These are phyloP conservation scores for Drosophila hamatofila DNA, from an alignment of 2,888 invertebrate genomes.

Conservation along the genomic window DNA sequence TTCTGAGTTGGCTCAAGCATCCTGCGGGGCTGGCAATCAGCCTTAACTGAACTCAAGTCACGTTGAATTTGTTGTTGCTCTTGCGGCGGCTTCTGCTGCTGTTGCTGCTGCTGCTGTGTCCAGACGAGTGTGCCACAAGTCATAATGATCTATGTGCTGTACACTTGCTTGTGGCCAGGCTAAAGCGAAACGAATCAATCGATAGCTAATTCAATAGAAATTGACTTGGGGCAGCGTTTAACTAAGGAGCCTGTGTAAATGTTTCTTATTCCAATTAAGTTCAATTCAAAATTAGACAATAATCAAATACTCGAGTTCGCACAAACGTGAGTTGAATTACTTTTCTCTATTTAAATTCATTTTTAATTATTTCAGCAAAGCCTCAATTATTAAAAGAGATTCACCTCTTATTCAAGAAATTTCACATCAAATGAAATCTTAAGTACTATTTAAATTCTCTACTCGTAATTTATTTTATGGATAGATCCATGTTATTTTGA, in stretches of 20 bases:
- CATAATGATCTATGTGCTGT: conserved; percentile 32
- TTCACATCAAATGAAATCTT: background rate
- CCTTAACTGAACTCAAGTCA: conserved; percentile 22
- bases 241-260: background rate
- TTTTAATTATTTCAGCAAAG: too few relatives aligned
- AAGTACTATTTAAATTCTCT: too few relatives aligned
- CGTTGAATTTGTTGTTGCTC: conserved; percentile 9
- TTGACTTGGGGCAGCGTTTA: conserved; percentile 1
- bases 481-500: too few relatives aligned
- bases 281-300: conserved; percentile 3
- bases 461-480: too few relatives aligned
- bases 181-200: conserved; percentile 29
- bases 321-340: background rate
- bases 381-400: background rate
- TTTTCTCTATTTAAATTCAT: background rate
- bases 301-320: background rate
- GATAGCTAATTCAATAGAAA: conserved; percentile 46
- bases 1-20: conserved; percentile 24
- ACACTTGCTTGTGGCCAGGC: conserved; percentile 4
- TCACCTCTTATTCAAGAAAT: background rate
- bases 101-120: conserved; percentile 3
- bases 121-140: conserved; percentile 22
- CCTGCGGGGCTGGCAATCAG: conserved; percentile 27
- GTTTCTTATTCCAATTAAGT: conserved; percentile 10
- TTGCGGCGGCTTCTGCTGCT: background rate